phyloP scores from a whole-genome alignment of 2,113 vertebrate genomes.

The Rhinogobius similis region DNA sequence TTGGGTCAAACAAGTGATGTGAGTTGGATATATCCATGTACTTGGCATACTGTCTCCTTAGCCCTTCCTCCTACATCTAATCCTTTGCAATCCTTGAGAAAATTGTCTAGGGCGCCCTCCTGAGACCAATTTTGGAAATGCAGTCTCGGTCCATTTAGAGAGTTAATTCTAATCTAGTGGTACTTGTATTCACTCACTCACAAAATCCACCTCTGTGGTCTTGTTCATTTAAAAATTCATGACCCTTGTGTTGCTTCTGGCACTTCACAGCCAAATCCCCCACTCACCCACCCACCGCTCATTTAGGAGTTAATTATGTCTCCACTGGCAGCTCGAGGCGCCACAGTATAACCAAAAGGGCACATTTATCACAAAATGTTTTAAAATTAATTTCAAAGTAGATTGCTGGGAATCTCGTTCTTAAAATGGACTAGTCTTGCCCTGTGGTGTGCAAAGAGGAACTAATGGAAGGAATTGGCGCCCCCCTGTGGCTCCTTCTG shows the following conservation, averaged over 20 bases:
- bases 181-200: background rate
- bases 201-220: background rate
- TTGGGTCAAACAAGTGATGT: background rate
- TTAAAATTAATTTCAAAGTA: slow-evolving; percentile 64
- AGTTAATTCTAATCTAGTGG: background rate
- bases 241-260: slow-evolving; percentile 31
- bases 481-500: slow-evolving; percentile 59
- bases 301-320: slow-evolving; percentile 65
- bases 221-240: slow-evolving; percentile 22
- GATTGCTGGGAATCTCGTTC: slow-evolving; percentile 53
- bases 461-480: slow-evolving; percentile 24
- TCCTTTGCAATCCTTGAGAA: background rate
- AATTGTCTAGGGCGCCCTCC: background rate
- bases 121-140: background rate
- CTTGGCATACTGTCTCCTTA: background rate
- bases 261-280: slow-evolving; percentile 21
- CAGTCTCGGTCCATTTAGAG: background rate
- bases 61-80: background rate
- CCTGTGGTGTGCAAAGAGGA: slow-evolving; percentile 18
- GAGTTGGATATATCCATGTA: background rate
- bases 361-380: slow-evolving; percentile 67
- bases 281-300: slow-evolving; percentile 41
- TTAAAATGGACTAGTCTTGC: slow-evolving; percentile 42
- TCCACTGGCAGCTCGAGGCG: slow-evolving; percentile 30
- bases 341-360: slow-evolving; percentile 54